Base-by-base conservation (phyloP, 1,140 invertebrate species). In the Lepidurus arcticus region DNA sequence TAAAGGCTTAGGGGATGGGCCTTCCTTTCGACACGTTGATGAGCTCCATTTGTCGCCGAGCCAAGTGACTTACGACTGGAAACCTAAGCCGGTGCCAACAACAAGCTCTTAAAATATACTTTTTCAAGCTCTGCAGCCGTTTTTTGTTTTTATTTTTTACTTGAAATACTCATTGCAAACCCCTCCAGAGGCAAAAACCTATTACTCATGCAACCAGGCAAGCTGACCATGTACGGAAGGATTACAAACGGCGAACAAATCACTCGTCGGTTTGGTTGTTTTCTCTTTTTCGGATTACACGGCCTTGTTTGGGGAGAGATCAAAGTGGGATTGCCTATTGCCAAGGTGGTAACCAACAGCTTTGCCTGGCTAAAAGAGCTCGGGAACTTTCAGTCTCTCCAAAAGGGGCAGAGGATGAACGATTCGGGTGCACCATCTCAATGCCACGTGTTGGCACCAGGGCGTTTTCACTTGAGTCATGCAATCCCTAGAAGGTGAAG, bases 391-490 rank as follows among this genome's bases (percentile, higher is more conserved):
- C 34, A 34, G 34, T 34, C 34, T 34, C 34, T 34, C 34, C 34
- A 65, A 65, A 65, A 16, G 7, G 21, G 53, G 45, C 45, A 47
- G 45, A 47, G 16, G 7, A 65, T n/a, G 21, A 65, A 65, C 16
- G n/a, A n/a, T 13, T 21, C 13, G 16, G 21, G 16, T 65, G 53
- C 21, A 16, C 16, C 53, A 16, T n/a, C 53, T 47, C 53, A 65
- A 65, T 65, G 53, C 53, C 53, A 65, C 53, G 53, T 65, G 53
- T 65, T 65, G 53, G 16, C 21, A 7, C 21, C 16, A 65, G 53
- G 53, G 53, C 53, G 53, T 65, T 65, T 65, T 65, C 53, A 65
- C 16, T 65, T 65, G 53, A 65, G 53, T 65, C 53, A 65, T 65
- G 53, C 53, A n/a, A n/a, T 65, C 53, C 53, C 16, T 65, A 65